Percentiles rank a stretch among this genome's conserved stretches.
phyloP scores from a whole-genome alignment of 2,113 vertebrate species.

The Cyprinus carpio region DNA sequence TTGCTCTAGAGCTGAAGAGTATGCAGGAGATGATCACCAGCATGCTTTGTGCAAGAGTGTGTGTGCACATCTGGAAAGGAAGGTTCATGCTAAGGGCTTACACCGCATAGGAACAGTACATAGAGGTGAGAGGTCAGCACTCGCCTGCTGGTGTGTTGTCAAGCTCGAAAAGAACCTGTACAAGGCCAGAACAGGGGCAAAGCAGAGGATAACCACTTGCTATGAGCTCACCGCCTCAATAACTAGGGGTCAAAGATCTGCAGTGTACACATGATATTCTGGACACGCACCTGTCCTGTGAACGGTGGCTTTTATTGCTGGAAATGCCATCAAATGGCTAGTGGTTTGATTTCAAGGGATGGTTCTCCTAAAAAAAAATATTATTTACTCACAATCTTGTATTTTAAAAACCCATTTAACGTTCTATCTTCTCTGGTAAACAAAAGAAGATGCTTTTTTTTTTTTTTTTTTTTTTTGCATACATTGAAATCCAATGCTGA shows the following conservation, averaged over 20 bases:
- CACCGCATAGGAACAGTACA: background rate
- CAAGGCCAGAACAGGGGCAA: constrained; percentile 6
- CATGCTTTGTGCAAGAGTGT: constrained; percentile 17
- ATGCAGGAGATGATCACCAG: constrained; percentile 19
- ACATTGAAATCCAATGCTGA: background rate
- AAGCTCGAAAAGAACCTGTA: constrained; percentile 9
- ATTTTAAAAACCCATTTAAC: background rate
- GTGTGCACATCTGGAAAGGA: background rate
- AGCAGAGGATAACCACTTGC: constrained; percentile 14
- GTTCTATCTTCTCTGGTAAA: background rate
- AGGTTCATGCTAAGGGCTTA: background rate
- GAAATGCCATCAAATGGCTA: background rate
- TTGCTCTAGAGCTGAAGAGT: constrained; percentile 28
- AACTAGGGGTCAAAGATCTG: background rate
- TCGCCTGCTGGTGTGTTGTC: constrained; percentile 18
- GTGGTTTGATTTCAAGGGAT: background rate
- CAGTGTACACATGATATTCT: background rate
- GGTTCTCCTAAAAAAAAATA: background rate
- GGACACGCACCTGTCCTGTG: background rate
- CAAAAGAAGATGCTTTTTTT: background rate
- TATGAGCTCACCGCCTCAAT: constrained; percentile 24
- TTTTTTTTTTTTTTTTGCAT: background rate
- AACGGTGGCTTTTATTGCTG: background rate
- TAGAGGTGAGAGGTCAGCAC: constrained; percentile 24
- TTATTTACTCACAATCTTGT: background rate